phyloP scores from a whole-genome alignment of 1,140 invertebrate species.

The Holotrichia oblita region DNA sequence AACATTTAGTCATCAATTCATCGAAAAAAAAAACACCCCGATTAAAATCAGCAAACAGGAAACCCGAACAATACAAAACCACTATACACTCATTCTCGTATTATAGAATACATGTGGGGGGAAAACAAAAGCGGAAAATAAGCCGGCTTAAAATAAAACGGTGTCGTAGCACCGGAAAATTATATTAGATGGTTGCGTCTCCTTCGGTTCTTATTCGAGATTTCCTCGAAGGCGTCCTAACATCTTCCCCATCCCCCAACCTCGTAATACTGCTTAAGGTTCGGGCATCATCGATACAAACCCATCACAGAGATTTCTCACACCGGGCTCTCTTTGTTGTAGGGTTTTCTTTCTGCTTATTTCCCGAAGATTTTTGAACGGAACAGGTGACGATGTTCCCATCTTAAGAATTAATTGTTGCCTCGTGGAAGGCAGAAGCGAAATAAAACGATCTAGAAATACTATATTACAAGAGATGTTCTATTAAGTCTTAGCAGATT shows the following conservation, averaged over 20 bases:
- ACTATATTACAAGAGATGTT: too few species aligned
- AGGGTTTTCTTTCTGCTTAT: conserved; percentile 30
- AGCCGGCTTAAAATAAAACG: conserved; percentile 33
- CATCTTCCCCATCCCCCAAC: not conserved
- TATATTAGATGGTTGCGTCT: conserved; percentile 14
- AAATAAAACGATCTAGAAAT: not conserved
- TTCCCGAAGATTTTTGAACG: conserved; percentile 12
- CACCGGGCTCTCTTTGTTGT: conserved; percentile 1
- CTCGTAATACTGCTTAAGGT: conserved; percentile 15
- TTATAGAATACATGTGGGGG: not conserved
- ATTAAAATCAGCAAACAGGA: not conserved
- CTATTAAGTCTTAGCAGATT: too few species aligned
- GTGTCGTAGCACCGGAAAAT: conserved; percentile 27
- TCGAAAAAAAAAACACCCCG: too few species aligned
- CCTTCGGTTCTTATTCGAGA: conserved; percentile 4
- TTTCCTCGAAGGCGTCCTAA: conserved; percentile 13
- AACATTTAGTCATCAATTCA: too few species aligned
- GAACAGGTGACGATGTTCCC: conserved; percentile 9
- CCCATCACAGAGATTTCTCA: not conserved
- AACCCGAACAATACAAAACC: not conserved
- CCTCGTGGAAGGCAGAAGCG: not conserved
- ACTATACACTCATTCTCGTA: too few species aligned
- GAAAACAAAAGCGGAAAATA: conserved; percentile 15
- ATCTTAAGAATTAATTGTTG: conserved; percentile 22
- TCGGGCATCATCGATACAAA: not conserved